Conservation (phyloP, 2,113 vertebrate genomes). For the Apus apus region DNA sequence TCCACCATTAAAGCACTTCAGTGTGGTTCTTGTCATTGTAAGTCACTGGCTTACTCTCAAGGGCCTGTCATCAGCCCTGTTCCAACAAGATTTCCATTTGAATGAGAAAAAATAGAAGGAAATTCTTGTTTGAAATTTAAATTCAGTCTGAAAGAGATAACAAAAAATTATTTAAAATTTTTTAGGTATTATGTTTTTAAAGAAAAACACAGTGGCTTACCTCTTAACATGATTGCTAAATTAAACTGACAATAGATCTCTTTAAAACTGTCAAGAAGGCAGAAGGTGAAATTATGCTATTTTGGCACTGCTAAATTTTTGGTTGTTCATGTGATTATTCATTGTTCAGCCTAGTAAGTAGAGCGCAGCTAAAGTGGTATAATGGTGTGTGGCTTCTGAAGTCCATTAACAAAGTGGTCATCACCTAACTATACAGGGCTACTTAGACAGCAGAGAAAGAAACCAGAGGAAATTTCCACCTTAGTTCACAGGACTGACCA, state of each 20-base stretch:
- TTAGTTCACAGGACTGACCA: not conserved
- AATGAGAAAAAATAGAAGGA: slow-evolving; percentile 15
- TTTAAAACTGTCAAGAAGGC: not conserved
- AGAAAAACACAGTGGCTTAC: not conserved
- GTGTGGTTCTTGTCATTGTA: slow-evolving; percentile 15
- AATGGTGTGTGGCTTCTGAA: not conserved
- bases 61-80: not conserved
- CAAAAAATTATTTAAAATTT: not conserved
- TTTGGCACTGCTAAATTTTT: not conserved
- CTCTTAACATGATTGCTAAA: not conserved
- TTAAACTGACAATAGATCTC: not conserved
- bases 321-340: not conserved
- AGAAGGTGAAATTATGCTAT: not conserved
- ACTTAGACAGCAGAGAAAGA: not conserved
- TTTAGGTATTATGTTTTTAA: not conserved
- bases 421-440: not conserved
- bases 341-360: not conserved
- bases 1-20: not conserved
- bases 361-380: not conserved
- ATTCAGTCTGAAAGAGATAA: not conserved
- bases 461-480: not conserved
- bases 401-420: not conserved
- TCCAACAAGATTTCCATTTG: not conserved
- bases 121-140: not conserved
- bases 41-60: slow-evolving; percentile 4